These are phyloP conservation scores for Telmatherina bonti DNA, from an alignment of 2,797 vertebrate species.

Conservation along the genomic window DNA sequence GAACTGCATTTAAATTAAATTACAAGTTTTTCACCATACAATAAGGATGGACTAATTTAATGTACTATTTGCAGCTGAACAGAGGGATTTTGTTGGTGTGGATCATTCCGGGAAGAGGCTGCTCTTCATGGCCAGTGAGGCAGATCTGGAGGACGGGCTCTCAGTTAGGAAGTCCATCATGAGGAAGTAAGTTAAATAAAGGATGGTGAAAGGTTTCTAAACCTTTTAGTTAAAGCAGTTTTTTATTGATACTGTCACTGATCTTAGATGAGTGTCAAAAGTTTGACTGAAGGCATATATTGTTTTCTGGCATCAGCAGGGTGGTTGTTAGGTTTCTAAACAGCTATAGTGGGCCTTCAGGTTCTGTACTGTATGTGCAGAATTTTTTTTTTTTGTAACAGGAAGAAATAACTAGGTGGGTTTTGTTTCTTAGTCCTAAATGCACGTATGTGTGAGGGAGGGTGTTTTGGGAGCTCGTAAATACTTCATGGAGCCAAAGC, in stretches of 20 bases:
- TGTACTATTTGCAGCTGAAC: conserved; percentile 87
- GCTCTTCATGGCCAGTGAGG: conserved; percentile 98
- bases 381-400: conserved; percentile 55
- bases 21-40: not conserved
- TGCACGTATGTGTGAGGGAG: conserved; percentile 72
- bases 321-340: conserved; percentile 54
- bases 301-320: conserved; percentile 15
- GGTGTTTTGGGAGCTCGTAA: conserved; percentile 83
- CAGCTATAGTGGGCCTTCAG: conserved; percentile 23
- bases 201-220: not conserved
- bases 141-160: conserved; percentile 96
- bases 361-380: conserved; percentile 52
- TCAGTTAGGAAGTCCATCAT: conserved; percentile 94
- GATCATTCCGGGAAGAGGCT: conserved; percentile 93
- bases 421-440: conserved; percentile 68
- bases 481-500: conserved; percentile 84
- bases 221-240: conserved; percentile 1
- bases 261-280: conserved; percentile 1
- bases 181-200: conserved; percentile 88
- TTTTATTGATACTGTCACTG: not conserved
- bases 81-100: conserved; percentile 97
- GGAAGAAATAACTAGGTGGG: conserved; percentile 62
- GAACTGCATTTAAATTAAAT: not conserved
- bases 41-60: not conserved
- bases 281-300: conserved; percentile 26